Evolutionary conservation across 2,888 invertebrate genomes (phyloP).

Genomic region (Aspidapion aeneum): DNA sequence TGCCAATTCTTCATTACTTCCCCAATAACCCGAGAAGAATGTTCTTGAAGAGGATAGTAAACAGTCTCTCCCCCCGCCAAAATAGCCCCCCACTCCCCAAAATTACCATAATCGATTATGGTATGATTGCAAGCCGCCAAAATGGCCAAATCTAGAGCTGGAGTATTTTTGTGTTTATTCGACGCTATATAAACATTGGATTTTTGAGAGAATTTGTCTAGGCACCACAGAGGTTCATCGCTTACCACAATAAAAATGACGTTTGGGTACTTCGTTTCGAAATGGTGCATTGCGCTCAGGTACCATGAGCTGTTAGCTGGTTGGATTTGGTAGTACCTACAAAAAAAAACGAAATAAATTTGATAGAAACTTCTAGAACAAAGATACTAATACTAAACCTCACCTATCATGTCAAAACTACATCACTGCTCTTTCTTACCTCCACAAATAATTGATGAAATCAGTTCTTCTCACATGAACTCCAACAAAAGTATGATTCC

Average conservation of each 20-base stretch:
- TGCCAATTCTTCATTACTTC: constrained; percentile 49
- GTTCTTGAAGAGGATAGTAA: constrained; percentile 47
- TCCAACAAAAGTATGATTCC: constrained; percentile 36
- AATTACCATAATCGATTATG: constrained; percentile 53
- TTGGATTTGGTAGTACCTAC: constrained; percentile 45
- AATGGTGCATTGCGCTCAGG: constrained; percentile 47
- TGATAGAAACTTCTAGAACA: neutral
- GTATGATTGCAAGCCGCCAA: constrained; percentile 53
- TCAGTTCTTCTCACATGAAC: constrained; percentile 57
- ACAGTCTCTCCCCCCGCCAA: constrained; percentile 51
- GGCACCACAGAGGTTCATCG: constrained; percentile 52
- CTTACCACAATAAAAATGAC: constrained; percentile 49
- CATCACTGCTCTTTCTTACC: constrained; percentile 31
- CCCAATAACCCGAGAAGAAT: constrained; percentile 45
- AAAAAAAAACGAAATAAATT: neutral
- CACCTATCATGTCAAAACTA: no score
- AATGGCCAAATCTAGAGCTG: constrained; percentile 50
- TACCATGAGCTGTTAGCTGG: constrained; percentile 47
- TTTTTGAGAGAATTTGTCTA: constrained; percentile 40
- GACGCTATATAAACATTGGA: constrained; percentile 47
- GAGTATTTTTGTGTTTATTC: constrained; percentile 40
- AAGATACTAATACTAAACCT: neutral
- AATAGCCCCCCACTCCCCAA: constrained; percentile 52
- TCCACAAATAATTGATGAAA: constrained; percentile 53
- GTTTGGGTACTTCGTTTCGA: constrained; percentile 44